Percentiles rank a stretch among this genome's conserved stretches.
Conservation (phyloP, 2,888 invertebrate genomes). For the Augiades crinisus region DNA sequence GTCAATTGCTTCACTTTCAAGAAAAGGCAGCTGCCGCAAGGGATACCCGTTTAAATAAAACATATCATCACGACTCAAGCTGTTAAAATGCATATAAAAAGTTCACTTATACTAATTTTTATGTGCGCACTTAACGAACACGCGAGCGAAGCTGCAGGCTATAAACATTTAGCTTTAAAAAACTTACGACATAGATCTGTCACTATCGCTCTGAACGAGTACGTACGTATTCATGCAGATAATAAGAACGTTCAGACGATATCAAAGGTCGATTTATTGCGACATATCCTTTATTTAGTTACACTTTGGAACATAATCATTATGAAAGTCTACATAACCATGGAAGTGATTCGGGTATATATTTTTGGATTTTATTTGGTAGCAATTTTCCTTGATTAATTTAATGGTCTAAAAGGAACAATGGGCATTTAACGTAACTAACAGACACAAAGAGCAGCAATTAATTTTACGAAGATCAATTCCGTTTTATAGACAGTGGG, state of each 20-base stretch:
- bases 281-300: constrained; percentile 25
- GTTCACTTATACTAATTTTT: constrained; percentile 22
- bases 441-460: no score
- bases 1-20: background rate
- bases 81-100: constrained; percentile 16
- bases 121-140: constrained; percentile 26
- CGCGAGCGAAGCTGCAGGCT: constrained; percentile 12
- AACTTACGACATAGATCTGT: constrained; percentile 22
- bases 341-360: no score
- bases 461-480: no score
- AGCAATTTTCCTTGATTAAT: no score
- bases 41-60: constrained; percentile 13
- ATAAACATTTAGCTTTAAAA: constrained; percentile 18
- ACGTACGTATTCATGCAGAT: constrained; percentile 15
- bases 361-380: no score
- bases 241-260: constrained; percentile 20
- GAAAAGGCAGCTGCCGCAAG: constrained; percentile 9
- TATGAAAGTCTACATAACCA: constrained; percentile 8
- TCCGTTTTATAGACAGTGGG: no score
- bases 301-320: constrained; percentile 2
- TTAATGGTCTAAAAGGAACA: no score
- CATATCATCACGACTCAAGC: constrained; percentile 6
- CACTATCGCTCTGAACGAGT: constrained; percentile 10
- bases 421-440: no score
- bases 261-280: constrained; percentile 25